Percentiles rank a stretch among this genome's conserved stretches.
Evolutionary conservation across 2,113 vertebrate species (phyloP).

Genomic region (Vicugna pacos): DNA sequence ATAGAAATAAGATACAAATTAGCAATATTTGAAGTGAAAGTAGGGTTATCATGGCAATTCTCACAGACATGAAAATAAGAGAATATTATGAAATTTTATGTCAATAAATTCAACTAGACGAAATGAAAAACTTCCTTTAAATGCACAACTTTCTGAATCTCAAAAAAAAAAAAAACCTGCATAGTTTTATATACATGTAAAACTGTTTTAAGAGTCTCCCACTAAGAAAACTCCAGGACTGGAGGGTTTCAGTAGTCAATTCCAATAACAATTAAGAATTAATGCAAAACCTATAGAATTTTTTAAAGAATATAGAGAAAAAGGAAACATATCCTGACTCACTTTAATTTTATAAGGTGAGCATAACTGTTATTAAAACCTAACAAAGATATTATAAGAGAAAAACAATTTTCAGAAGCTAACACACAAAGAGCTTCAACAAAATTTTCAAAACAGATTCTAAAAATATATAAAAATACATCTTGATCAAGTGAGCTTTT

Average conservation of each 20-base stretch:
- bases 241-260: background rate
- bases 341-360: background rate
- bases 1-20: background rate
- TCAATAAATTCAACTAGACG: background rate
- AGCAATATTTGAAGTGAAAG: background rate
- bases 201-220: background rate
- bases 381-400: background rate
- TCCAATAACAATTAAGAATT: background rate
- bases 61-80: background rate
- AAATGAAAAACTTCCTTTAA: background rate
- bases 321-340: background rate
- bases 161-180: background rate
- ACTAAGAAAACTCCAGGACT: background rate
- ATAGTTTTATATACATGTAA: background rate
- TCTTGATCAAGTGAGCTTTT: background rate
- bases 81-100: background rate
- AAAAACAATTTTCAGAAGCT: background rate
- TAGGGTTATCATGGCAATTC: background rate
- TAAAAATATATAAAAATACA: background rate
- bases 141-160: background rate
- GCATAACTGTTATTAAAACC: background rate
- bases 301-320: background rate
- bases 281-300: background rate
- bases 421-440: background rate
- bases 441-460: background rate